Evolutionary conservation across 2,113 vertebrate species (phyloP), one percentile per base, ranked within the genome.

Genomic region (Burhinus bistriatus): DNA sequence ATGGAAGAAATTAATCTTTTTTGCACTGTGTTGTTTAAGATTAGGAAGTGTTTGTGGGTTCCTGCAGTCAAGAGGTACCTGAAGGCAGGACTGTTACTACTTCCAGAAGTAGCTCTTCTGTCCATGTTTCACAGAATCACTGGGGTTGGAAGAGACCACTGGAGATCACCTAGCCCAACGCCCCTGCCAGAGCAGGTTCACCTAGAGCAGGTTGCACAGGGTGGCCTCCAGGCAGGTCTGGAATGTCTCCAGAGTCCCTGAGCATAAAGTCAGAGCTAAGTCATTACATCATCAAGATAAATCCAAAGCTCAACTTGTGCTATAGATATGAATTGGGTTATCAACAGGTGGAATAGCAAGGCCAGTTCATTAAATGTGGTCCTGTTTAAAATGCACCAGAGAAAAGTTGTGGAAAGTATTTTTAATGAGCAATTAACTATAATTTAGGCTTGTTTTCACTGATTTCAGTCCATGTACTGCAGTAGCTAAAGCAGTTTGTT

Each of bases 401-500:
- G 20, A 18, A 13, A 72, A 32, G 18, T 21, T 18, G 20, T 8
- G 30, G 9, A 34, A 64, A 42, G 49, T 29, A 4, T 8, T 71
- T 62, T 27, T 59, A 5, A 18, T 42, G 2, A 47, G n/a, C 18
- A 20, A 8, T 18, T 15, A 65, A 22, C 6, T 54, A 1, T 1
- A 30, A 1, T 9, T 45, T 4, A 38, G 11, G 32, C 7, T 66
- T n/a, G 4, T 21, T 79, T n/a, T 29, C 19, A 45, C 5, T 2
- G 0, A 3, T 7, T 49, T n/a, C 9, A 69, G 29, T 51, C n/a
- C 2, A 4, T 5, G 15, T 65, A 12, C 19, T 66, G 13, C 34
- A 68, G 29, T 13, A 68, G 4, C 2, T 45, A 2, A 49, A 66
- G 12, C 7, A 2, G 1, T 38, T 21, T 49, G 12, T 27, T 59